Base-by-base conservation (phyloP, 2,888 invertebrate genomes). In the Andrena dorsata region DNA sequence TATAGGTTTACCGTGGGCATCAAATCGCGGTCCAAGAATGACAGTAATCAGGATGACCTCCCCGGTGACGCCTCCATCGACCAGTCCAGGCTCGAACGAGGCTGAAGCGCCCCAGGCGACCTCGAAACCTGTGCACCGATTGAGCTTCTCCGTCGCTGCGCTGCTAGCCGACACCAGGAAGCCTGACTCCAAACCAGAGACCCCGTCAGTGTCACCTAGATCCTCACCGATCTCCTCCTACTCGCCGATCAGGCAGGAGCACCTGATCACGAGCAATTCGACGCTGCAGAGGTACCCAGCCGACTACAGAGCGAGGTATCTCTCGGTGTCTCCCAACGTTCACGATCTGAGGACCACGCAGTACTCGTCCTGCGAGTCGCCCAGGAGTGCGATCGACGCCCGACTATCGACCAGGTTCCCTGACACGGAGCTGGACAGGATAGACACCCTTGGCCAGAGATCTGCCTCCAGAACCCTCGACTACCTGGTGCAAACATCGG, bases 131-230 rank as follows among this genome's bases (percentile, higher is more conserved):
- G 72, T 84, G 53, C 93, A 93, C 60, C 82, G 90, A 63, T 90
- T 94, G 74, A 96, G 95, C 88, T 96, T 96, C 92, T 95, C 95
- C 79, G 95, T 96, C 87, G 95, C 95, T 6, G 95, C 95, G 10
- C 94, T 96, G 8, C 91, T 96, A 10, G 94, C 95, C 63, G 95
- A 96, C 85, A 94, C 96, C 5, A 92, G 86, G 72, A 92, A 91
- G 32, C 49, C 86, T 16, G 68, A 78, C 4, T 4, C 63, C 16
- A 76, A 80, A 7, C 74, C 56, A n/a, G 84, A 83, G 6, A 49
- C 80, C 0, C 53, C 84, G 7, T 68, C 82, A 7, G 68, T 77
- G 1, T 72, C 81, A 5, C 35, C 86, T 13, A 73, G 76, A n/a
- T 84, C 86, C 0, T 87, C 88, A 0, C 86, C 88, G 2, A 7